A percentile compares a stretch with the other conserved stretches of the same genome.
Conservation (phyloP, 2,113 vertebrate species). For the Notarius quadriscutis region DNA sequence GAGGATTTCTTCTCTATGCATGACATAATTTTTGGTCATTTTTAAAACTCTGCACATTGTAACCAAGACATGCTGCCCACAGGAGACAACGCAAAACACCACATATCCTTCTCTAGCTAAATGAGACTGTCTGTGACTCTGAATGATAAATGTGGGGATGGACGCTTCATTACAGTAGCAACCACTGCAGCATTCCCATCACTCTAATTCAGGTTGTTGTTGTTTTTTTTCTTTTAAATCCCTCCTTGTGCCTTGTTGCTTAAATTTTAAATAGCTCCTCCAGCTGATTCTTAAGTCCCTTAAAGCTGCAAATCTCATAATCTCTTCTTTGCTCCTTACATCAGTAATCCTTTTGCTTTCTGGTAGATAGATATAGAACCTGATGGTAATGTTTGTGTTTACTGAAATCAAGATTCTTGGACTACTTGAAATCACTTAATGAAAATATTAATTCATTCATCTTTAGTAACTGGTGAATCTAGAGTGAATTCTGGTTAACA, state of each 20-base stretch:
- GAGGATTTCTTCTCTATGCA: not conserved
- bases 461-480: not conserved
- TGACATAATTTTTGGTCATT: not conserved
- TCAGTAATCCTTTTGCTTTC: slow-evolving; percentile 61
- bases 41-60: not conserved
- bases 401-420: slow-evolving; percentile 7
- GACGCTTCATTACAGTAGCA: slow-evolving; percentile 3
- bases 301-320: slow-evolving; percentile 71
- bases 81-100: not conserved
- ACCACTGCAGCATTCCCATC: not conserved
- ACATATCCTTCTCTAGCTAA: not conserved
- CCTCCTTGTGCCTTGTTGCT: slow-evolving; percentile 29
- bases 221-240: slow-evolving; percentile 3
- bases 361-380: slow-evolving; percentile 52
- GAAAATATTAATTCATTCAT: not conserved
- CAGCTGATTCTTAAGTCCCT: slow-evolving; percentile 62
- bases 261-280: slow-evolving; percentile 46
- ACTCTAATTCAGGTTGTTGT: not conserved
- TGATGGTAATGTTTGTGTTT: slow-evolving; percentile 46
- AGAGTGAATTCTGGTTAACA: not conserved
- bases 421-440: not conserved
- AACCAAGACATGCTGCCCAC: not conserved
- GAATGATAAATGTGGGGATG: slow-evolving; percentile 1
- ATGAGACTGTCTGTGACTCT: not conserved
- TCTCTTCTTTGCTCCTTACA: slow-evolving; percentile 63